Conservation (phyloP, 2,797 vertebrate species). For the Notoglanidium macrostoma region DNA sequence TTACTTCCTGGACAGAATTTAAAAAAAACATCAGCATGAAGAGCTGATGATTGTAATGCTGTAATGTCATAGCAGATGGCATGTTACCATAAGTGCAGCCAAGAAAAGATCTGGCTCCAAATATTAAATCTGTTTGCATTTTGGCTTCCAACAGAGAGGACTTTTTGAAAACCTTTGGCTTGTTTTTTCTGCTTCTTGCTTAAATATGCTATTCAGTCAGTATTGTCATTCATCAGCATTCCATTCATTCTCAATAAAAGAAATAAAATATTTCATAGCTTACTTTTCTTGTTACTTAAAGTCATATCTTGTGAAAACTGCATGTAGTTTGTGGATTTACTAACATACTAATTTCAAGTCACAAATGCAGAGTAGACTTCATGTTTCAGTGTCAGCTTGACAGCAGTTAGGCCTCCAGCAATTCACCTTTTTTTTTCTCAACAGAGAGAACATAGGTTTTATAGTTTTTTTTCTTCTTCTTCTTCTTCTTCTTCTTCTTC, state of each 20-base stretch:
- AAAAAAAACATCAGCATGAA: slow-evolving; percentile 4
- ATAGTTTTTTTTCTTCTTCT: background rate
- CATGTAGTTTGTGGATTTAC: slow-evolving; percentile 9
- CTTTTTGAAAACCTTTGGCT: background rate
- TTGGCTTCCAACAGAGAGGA: background rate
- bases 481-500: too few relatives aligned
- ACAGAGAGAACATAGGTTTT: background rate
- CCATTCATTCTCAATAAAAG: background rate
- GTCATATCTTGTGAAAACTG: slow-evolving; percentile 11
- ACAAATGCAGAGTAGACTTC: background rate
- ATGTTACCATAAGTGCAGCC: slow-evolving; percentile 15
- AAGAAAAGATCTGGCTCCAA: slow-evolving; percentile 11
- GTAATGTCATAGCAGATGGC: slow-evolving; percentile 22
- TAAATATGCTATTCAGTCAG: background rate
- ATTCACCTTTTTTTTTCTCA: background rate
- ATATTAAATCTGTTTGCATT: slow-evolving; percentile 21
- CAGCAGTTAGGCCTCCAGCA: background rate
- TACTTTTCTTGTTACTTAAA: slow-evolving; percentile 13
- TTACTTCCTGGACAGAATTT: slow-evolving; percentile 8
- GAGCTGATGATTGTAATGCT: slow-evolving; percentile 1
- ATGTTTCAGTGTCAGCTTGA: background rate
- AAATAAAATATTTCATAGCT: background rate
- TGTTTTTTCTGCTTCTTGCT: background rate
- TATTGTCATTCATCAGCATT: slow-evolving; percentile 7
- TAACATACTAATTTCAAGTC: background rate